Evolutionary conservation across 2,888 invertebrate species (phyloP), one percentile per base, ranked within the genome.

Genomic region (Ecliptopera silaceata): DNA sequence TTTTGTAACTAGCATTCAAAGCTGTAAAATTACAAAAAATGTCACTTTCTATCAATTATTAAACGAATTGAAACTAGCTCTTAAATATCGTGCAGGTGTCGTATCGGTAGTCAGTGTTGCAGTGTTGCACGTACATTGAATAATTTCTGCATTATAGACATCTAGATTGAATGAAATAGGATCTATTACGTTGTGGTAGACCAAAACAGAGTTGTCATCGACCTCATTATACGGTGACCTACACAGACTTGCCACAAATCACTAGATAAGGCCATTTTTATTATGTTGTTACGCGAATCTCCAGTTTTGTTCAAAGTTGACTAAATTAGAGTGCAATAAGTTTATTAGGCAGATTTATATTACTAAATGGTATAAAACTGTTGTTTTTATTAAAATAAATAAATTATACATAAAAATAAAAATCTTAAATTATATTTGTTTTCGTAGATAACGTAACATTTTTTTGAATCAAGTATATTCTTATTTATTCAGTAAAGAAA

Each of bases 141-240:
- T 36, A 36, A 36, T 5, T 15, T 15, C 12, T 12, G 6, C 8
- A 15, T 36, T 13, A 15, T 15, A 15, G 6, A 36, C 13, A 34
- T 5, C 13, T 29, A 26, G 29, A 43, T 26, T 15, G 17, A n/a
- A 36, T 15, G 13, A 44, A 44, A 11, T 44, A 47, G 46, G 10
- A 39, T 44, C 38, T 45, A 34, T 42, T 44, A 44, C 38, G 34
- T 38, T 38, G n/a, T 48, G 39, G 31, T 53, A 36, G 17, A 22
- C 63, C 47, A 62, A 66, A 66, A 66, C 60, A 62, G 29, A 59
- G 58, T 70, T 63, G 53, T 32, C 64, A 65, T 51, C 66, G 66
- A 69, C 73, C 74, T 64, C 59, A 43, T 68, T 72, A 51, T 39
- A 65, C 56, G 56, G 57, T 71, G 66, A 71, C 67, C 65, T 59